phyloP scores from a whole-genome alignment of 1,140 invertebrate species.

The Aplysia californica region DNA sequence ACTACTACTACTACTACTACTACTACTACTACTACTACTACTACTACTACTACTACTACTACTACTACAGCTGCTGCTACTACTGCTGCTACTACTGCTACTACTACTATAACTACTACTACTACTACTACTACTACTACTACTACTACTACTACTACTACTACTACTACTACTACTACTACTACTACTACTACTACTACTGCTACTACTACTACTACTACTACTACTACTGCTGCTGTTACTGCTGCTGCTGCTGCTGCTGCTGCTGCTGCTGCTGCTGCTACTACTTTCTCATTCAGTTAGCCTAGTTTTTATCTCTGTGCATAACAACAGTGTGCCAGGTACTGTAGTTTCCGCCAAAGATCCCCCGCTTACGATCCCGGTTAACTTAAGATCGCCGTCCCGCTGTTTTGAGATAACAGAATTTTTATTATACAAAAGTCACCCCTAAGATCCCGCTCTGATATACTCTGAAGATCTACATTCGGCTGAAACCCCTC shows the following conservation, averaged over 20 bases:
- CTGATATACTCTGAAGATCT: too few relatives aligned
- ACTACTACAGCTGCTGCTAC: background rate
- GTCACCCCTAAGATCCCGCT: too few relatives aligned
- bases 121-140: background rate
- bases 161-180: background rate
- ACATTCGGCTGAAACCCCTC: too few relatives aligned
- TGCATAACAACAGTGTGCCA: too few relatives aligned
- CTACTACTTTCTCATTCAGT: too few relatives aligned
- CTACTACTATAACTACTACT: background rate
- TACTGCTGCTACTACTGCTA: background rate
- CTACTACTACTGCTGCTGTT: background rate
- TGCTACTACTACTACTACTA: background rate
- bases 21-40: background rate
- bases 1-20: background rate
- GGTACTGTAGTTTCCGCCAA: too few relatives aligned
- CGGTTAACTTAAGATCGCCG: too few relatives aligned
- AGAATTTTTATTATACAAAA: too few relatives aligned
- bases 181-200: background rate
- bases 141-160: background rate
- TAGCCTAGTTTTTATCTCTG: too few relatives aligned
- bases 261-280: background rate
- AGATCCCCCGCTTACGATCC: too few relatives aligned
- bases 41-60: background rate
- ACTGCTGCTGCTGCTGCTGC: background rate
- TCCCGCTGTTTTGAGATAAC: too few relatives aligned